Evolutionary conservation across 2,113 vertebrate species (phyloP).

Genomic region (Pseudorectes ferrugineus): DNA sequence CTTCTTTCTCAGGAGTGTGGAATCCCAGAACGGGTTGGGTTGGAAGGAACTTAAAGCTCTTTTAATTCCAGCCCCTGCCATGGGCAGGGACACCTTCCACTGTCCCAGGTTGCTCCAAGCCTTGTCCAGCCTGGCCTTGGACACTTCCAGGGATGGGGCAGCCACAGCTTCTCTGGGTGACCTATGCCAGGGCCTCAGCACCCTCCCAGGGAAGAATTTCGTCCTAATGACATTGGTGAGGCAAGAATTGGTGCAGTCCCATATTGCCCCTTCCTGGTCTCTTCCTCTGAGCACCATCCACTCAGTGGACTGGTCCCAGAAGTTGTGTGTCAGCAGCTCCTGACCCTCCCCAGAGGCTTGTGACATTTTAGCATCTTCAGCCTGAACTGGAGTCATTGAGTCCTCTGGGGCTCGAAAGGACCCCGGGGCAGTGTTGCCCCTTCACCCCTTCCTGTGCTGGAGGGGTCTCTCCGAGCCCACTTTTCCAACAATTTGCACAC

Average conservation of each 20-base stretch:
- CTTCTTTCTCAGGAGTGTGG: background rate
- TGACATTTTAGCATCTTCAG: background rate
- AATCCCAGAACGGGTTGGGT: background rate
- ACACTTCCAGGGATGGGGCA: background rate
- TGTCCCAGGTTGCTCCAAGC: accelerated
- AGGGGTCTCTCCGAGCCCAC: background rate
- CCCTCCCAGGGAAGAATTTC: background rate
- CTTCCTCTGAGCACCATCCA: background rate
- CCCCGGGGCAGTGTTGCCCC: background rate
- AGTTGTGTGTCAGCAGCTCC: background rate
- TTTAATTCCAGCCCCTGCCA: background rate
- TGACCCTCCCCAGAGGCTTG: background rate
- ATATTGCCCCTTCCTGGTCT: background rate
- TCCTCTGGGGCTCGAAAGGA: background rate
- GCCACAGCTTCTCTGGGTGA: background rate
- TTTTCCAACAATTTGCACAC: background rate
- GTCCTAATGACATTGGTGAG: background rate
- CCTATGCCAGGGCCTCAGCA: accelerated
- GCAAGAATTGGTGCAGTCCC: background rate
- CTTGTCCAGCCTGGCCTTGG: accelerated
- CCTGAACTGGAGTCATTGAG: background rate
- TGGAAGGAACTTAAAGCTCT: background rate
- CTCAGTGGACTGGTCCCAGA: background rate
- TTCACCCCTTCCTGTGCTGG: background rate
- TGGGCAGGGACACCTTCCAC: background rate